Evolutionary conservation across 2,888 invertebrate genomes (phyloP), one percentile per base, ranked within the genome.

Genomic region (Luffia ferchaultella): DNA sequence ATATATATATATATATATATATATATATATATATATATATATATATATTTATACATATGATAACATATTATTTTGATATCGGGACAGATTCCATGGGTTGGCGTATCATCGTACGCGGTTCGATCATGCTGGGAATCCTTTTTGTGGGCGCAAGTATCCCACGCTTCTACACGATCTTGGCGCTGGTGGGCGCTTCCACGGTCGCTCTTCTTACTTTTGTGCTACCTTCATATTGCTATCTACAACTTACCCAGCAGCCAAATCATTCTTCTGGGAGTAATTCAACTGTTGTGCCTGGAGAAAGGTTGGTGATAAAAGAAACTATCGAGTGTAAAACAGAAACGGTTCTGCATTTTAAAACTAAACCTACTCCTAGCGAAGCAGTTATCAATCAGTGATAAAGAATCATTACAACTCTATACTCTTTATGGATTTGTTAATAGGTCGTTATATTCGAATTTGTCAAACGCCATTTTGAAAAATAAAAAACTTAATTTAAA

Each of bases 121-220:
- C 5, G 17, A 2, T 2, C n/a, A 16, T 40, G 49, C 49, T 30
- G 30, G 12, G 30, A 3, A 12, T 30, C 12, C 30, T 30, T 3
- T 30, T 30, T 12, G 3, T 3, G 5, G 30, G 5, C 3, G 30
- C 30, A 12, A 30, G 30, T 12, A 12, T 30, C 3, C 30, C 30
- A 12, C 3, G 5, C 30, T 30, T 30, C 30, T 12, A 30, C 5
- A 30, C 30, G 5, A 3, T 30, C 5, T 3, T 30, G 5, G 30
- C 30, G 53, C 47, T 52, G 50, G 45, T 46, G 47, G 16, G 50
- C 49, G 46, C 68, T 52, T 42, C 2, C 20, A 16, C 18, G 2
- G 48, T 1, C 3, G 18, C 40, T 2, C 16, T 41, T 40, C 12
- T 46, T 43, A 52, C 30, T 3, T 30, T 30, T 12, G 5, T 30